Percentiles rank a stretch among this genome's conserved stretches.
These are phyloP conservation scores for Trilocha varians DNA, from an alignment of 2,888 invertebrate genomes.

Conservation along the genomic window DNA sequence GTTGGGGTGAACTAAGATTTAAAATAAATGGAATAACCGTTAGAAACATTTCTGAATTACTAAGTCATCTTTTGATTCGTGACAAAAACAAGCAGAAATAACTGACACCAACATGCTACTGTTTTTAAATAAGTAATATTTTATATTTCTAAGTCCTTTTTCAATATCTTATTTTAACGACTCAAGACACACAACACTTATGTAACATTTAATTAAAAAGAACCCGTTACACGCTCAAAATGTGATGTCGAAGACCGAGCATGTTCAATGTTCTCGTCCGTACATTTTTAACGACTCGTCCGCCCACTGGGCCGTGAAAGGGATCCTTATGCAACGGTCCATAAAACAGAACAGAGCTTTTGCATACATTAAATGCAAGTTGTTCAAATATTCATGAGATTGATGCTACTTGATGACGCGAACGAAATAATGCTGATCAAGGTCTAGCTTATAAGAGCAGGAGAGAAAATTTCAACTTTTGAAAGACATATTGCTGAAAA, in stretches of 20 bases:
- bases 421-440: too few relatives aligned
- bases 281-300: not conserved
- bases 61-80: too few relatives aligned
- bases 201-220: too few relatives aligned
- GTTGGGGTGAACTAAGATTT: constrained; percentile 19
- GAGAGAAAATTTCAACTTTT: too few relatives aligned
- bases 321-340: not conserved
- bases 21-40: constrained; percentile 10
- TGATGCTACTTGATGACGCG: too few relatives aligned
- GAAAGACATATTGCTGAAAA: too few relatives aligned
- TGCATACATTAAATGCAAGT: not conserved
- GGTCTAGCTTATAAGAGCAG: too few relatives aligned
- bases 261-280: not conserved
- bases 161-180: not conserved
- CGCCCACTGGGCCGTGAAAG: not conserved
- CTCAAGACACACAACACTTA: not conserved
- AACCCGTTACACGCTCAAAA: not conserved
- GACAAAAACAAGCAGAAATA: too few relatives aligned
- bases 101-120: too few relatives aligned
- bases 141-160: not conserved
- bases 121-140: too few relatives aligned
- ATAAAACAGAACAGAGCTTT: not conserved
- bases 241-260: not conserved
- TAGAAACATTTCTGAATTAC: too few relatives aligned
- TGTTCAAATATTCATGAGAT: too few relatives aligned